Conservation (phyloP, 2,113 vertebrate species). For the Protobothrops mucrosquamatus region DNA sequence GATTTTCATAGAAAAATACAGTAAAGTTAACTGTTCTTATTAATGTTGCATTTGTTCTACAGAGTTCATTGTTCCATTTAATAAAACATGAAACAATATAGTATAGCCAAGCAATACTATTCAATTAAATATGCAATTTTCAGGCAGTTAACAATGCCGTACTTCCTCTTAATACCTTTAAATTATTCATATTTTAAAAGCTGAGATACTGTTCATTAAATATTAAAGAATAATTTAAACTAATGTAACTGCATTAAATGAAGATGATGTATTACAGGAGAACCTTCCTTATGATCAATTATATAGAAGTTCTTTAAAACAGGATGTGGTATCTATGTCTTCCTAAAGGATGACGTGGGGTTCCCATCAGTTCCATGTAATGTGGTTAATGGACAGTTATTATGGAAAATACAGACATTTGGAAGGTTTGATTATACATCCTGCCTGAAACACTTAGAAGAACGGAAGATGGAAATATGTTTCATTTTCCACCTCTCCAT, state of each 20-base stretch:
- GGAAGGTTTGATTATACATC: not conserved
- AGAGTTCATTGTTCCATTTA: not conserved
- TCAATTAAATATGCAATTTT: not conserved
- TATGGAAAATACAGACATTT: not conserved
- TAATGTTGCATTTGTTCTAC: not conserved
- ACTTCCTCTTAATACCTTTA: constrained; percentile 11
- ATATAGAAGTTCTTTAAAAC: not conserved
- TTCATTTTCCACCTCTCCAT: not conserved
- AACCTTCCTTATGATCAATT: constrained; percentile 9
- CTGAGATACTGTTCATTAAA: constrained; percentile 33
- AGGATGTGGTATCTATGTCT: accelerated
- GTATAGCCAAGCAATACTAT: constrained; percentile 43
- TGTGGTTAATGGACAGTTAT: not conserved
- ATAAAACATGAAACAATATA: not conserved
- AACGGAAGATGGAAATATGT: not conserved
- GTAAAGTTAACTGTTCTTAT: not conserved
- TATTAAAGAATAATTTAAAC: constrained; percentile 43
- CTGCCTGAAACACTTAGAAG: not conserved
- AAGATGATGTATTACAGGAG: not conserved
- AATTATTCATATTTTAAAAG: constrained; percentile 50
- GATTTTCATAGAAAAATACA: not conserved
- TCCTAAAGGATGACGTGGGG: not conserved
- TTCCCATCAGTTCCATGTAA: not conserved
- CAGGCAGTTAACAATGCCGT: not conserved
- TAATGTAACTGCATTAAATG: constrained; percentile 1